A percentile compares a stretch with the other conserved stretches of the same genome.
These are phyloP conservation scores for Drosophila sp. DNA, from an alignment of 1,140 invertebrate genomes.

Conservation along the genomic window DNA sequence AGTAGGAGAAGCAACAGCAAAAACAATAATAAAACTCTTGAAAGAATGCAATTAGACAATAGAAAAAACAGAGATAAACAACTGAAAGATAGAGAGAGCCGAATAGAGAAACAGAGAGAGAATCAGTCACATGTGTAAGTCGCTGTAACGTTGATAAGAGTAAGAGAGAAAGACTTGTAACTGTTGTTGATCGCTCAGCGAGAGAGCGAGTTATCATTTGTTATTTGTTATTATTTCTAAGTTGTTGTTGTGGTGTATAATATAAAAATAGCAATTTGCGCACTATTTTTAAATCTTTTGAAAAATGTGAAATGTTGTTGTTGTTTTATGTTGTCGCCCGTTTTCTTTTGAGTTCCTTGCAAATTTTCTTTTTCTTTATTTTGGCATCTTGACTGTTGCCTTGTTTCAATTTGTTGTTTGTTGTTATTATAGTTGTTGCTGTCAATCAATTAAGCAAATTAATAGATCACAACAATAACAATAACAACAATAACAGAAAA, in stretches of 20 bases:
- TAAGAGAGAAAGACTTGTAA: constrained; percentile 13
- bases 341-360: constrained; percentile 21
- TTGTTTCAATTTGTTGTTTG: constrained; percentile 50
- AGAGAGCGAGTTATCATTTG: constrained; percentile 36
- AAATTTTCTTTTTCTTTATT: constrained; percentile 51
- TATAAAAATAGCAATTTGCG: constrained; percentile 81
- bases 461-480: constrained; percentile 43
- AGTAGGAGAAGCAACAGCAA: constrained; percentile 25
- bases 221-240: constrained; percentile 38
- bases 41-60: constrained; percentile 49
- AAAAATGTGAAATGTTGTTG: constrained; percentile 68
- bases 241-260: constrained; percentile 38
- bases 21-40: constrained; percentile 51
- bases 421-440: constrained; percentile 55
- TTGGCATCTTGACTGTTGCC: constrained; percentile 45
- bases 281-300: constrained; percentile 83
- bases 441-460: constrained; percentile 57
- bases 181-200: constrained; percentile 27
- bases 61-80: constrained; percentile 16
- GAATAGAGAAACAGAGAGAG: not conserved
- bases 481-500: constrained; percentile 12
- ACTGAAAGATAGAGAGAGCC: not conserved
- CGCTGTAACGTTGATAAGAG: constrained; percentile 41
- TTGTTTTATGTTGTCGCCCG: constrained; percentile 23
- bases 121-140: constrained; percentile 52